Conservation (phyloP, 2,888 invertebrate species). For the Macropis europaea region DNA sequence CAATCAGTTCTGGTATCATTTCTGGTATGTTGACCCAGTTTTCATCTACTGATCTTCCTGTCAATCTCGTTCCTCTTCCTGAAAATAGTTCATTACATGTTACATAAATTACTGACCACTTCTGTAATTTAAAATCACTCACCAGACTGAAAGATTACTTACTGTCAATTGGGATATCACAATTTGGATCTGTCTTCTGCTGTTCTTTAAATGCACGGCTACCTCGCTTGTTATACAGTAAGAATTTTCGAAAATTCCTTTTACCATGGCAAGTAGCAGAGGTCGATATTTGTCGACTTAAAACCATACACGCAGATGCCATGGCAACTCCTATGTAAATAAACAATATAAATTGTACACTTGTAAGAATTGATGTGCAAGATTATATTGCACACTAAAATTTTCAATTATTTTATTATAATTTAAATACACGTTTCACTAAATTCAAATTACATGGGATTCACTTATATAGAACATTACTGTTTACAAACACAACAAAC, state of each 20-base stretch:
- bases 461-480: not conserved
- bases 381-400: not conserved
- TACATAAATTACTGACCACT: not conserved
- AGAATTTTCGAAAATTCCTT: conserved; percentile 91
- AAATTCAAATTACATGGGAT: not conserved
- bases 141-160: conserved; percentile 67
- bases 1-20: conserved; percentile 95
- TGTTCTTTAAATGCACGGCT: conserved; percentile 84
- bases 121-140: no score
- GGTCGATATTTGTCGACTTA: conserved; percentile 81
- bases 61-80: conserved; percentile 86
- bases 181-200: conserved; percentile 81
- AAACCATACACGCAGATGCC: conserved; percentile 35
- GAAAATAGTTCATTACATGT: conserved; percentile 61
- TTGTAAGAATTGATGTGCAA: not conserved
- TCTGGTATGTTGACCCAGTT: conserved; percentile 86
- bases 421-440: not conserved
- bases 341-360: not conserved
- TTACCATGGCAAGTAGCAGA: conserved; percentile 83
- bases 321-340: conserved; percentile 3
- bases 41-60: conserved; percentile 83
- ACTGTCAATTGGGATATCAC: conserved; percentile 86
- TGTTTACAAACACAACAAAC: not conserved
- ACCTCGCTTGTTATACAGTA: conserved; percentile 88
- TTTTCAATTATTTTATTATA: no score